A percentile compares a stretch with the other conserved stretches of the same genome.
These are phyloP conservation scores for Phalacrocorax carbo DNA, from an alignment of 2,113 vertebrate genomes.

Conservation along the genomic window DNA sequence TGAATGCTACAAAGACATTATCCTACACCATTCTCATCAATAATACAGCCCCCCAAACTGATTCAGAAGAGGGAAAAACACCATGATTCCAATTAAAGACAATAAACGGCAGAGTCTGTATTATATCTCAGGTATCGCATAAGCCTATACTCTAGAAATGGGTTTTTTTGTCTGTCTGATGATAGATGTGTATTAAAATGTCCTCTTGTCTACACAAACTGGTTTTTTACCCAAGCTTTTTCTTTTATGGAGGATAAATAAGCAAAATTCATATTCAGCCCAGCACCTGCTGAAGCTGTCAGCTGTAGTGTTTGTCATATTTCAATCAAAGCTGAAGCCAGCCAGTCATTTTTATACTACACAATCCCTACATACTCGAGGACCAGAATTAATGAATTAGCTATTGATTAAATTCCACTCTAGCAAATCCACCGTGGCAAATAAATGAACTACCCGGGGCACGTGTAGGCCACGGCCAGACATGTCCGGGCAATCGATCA, in stretches of 20 bases:
- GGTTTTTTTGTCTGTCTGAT: neutral
- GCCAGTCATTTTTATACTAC: constrained; percentile 69
- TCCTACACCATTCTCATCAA: constrained; percentile 41
- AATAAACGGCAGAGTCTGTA: neutral
- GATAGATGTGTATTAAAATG: constrained; percentile 26
- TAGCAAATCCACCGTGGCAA: constrained; percentile 89
- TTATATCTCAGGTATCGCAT: constrained; percentile 8
- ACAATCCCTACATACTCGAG: constrained; percentile 63
- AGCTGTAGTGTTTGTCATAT: constrained; percentile 76
- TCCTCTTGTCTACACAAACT: constrained; percentile 25
- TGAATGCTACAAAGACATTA: constrained; percentile 51
- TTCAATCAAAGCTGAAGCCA: constrained; percentile 80
- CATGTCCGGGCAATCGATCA: constrained; percentile 86
- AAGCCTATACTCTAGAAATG: constrained; percentile 27
- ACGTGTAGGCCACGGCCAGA: constrained; percentile 84
- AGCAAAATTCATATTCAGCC: constrained; percentile 68
- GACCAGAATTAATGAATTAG: constrained; percentile 91
- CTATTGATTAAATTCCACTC: constrained; percentile 95
- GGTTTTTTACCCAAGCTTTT: constrained; percentile 33
- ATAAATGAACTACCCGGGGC: constrained; percentile 91
- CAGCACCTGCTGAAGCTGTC: constrained; percentile 57
- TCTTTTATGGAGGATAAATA: constrained; percentile 62
- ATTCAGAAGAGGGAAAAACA: neutral
- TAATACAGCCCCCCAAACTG: constrained; percentile 21
- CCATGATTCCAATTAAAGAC: constrained; percentile 44